phyloP scores from a whole-genome alignment of 2,113 vertebrate genomes.

The Prunella fulvescens region DNA sequence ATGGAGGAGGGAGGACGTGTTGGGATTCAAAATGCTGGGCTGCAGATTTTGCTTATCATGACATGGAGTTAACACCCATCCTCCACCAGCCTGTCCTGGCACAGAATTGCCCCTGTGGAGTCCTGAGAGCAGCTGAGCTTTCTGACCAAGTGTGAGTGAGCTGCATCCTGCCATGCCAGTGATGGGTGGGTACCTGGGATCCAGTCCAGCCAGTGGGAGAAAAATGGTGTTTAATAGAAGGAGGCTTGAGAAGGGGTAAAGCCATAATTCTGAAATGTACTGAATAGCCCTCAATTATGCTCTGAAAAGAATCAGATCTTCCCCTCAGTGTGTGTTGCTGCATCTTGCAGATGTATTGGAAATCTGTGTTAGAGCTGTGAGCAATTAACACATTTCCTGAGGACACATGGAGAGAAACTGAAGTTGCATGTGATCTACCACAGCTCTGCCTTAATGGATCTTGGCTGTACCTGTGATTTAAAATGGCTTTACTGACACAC shows the following conservation, averaged over 20 bases:
- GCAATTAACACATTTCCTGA: slow-evolving; percentile 39
- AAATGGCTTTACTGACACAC: background rate
- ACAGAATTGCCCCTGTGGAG: rapidly evolving
- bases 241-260: background rate
- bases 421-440: background rate
- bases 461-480: background rate
- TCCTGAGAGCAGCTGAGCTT: background rate
- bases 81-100: background rate
- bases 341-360: slow-evolving; percentile 36
- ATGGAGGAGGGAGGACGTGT: background rate
- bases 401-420: background rate
- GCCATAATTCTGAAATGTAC: background rate
- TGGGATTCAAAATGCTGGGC: background rate
- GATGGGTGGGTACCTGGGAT: background rate
- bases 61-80: rapidly evolving
- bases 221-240: no score
- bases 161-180: rapidly evolving
- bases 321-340: background rate
- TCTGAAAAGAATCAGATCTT: background rate
- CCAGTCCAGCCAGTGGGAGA: background rate
- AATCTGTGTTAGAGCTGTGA: slow-evolving; percentile 35
- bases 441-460: background rate
- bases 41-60: background rate
- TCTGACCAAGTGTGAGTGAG: background rate
- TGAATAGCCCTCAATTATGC: background rate